These are phyloP conservation scores for Mus spicilegus DNA, from an alignment of 2,113 vertebrate genomes.

Conservation along the genomic window DNA sequence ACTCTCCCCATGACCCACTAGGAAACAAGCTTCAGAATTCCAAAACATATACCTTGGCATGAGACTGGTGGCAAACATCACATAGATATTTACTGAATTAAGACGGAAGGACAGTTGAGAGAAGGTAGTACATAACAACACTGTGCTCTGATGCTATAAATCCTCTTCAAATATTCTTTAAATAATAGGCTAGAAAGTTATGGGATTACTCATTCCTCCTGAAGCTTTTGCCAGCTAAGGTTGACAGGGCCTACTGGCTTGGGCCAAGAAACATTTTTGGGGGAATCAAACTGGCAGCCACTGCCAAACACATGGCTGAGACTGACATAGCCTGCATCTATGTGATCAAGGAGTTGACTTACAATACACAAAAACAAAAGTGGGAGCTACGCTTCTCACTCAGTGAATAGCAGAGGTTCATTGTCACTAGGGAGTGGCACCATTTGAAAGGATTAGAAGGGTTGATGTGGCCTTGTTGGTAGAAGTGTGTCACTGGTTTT, in stretches of 20 bases:
- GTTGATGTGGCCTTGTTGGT: background rate
- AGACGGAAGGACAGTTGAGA: background rate
- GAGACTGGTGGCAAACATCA: background rate
- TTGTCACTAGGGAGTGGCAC: background rate
- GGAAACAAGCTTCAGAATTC: constrained; percentile 43
- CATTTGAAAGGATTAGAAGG: background rate
- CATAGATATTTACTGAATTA: background rate
- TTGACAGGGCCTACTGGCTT: background rate
- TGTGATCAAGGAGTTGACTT: background rate
- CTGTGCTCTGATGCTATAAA: background rate
- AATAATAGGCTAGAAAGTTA: background rate
- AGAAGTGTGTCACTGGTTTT: background rate
- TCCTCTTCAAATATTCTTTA: background rate
- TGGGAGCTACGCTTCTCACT: background rate
- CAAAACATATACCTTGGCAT: background rate
- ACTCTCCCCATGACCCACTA: background rate
- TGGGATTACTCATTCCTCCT: background rate
- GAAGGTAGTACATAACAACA: background rate
- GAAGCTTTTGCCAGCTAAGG: background rate
- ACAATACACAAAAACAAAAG: background rate
- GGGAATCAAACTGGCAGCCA: background rate
- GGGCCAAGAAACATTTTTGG: background rate
- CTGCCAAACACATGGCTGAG: background rate
- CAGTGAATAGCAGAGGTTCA: background rate
- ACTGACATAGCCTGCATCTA: background rate